Evolutionary conservation across 2,888 invertebrate species (phyloP), one percentile per base, ranked within the genome.

Genomic region (Steinernema carpocapsae): DNA sequence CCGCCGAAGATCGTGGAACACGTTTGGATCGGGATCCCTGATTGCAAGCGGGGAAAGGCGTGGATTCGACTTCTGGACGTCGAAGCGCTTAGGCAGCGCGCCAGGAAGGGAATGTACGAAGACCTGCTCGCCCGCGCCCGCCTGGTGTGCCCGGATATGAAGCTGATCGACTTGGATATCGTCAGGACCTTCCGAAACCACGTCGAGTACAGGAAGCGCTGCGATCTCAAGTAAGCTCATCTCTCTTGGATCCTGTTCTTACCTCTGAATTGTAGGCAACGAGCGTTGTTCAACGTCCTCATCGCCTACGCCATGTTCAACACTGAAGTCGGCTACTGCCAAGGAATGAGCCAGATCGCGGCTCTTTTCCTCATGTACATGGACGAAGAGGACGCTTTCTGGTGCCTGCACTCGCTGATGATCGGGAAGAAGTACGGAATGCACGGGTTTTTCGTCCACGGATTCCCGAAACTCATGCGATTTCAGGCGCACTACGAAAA

Each of bases 301-400:
- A 94, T 94, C 85, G 97, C 99, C 7, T 99, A 99, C 89, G 95
- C 96, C 85, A 94, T 97, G 91, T 99, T 97, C 89, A 99, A 99
- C 90, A 93, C 94, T 74, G 89, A 89, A 83, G 88, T 96, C 76
- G 94, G 94, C 10, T 97, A 97, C 88, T 96, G 95, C 74, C 86
- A 86, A 75, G 85, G 81, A 59, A 81, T 79, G 79, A 97, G 96
- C 19, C 97, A 99, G 84, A 91, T 99, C 77, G 97, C 97, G 19
- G 99, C 97, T 17, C 92, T 99, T 24, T 91, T 99, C 70, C 91
- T 99, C 70, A 94, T 99, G 92, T 99, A 97, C 88, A 93, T 99
- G 92, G 93, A 94, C 87, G 99, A 99, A 89, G 91, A 91, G 88
- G 96, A 97, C 89, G 95, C 97, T 14, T 99, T 86, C 77, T 86